A percentile compares a stretch with the other conserved stretches of the same genome.
phyloP scores from a whole-genome alignment of 2,113 vertebrate species.

The Sterna hirundo region DNA sequence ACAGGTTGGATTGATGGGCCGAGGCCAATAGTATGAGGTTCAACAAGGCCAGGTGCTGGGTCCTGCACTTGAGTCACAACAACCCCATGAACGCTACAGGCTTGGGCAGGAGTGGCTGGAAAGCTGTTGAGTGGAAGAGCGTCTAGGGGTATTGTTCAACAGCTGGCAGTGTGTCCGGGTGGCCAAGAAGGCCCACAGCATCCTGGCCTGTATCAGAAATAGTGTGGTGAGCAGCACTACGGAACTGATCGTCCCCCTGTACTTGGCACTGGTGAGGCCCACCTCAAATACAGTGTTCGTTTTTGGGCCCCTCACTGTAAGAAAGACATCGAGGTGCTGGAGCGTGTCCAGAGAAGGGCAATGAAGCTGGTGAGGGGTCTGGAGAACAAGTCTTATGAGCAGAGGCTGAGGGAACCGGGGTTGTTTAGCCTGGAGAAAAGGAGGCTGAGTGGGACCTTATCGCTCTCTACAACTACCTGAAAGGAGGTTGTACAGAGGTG shows the following conservation, averaged over 20 bases:
- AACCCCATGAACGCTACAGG: neutral
- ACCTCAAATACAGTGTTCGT: neutral
- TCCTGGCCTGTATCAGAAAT: neutral
- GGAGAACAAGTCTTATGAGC: neutral
- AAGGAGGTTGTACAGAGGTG: neutral
- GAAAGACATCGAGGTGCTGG: neutral
- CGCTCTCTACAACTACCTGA: too few relatives aligned
- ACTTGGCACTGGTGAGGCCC: neutral
- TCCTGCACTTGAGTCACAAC: neutral
- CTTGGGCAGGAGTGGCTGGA: neutral
- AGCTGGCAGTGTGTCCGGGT: neutral
- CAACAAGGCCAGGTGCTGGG: neutral
- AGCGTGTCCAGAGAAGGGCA: neutral
- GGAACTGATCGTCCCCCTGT: neutral
- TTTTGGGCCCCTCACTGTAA: neutral
- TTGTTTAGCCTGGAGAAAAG: neutral
- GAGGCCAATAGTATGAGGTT: neutral
- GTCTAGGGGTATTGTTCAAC: neutral
- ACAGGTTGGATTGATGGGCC: neutral
- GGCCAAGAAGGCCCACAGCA: neutral
- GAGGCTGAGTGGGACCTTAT: neutral
- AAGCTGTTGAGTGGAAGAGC: neutral
- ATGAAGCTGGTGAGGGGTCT: neutral
- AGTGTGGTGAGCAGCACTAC: neutral
- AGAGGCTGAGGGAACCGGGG: neutral